Conservation (phyloP, 2,888 invertebrate genomes). For the Melieria crassipennis region DNA sequence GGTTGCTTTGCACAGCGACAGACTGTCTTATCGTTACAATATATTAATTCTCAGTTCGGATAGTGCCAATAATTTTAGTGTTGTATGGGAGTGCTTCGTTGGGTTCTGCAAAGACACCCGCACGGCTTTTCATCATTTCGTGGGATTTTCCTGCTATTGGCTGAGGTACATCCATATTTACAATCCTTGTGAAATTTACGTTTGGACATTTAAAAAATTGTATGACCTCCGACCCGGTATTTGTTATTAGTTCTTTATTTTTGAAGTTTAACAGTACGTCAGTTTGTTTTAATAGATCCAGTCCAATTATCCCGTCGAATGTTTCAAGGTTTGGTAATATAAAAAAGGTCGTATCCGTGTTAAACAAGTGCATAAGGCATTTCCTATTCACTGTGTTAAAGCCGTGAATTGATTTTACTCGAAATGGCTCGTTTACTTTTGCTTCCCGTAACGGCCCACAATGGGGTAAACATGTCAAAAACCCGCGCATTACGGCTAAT, state of each 20-base stretch:
- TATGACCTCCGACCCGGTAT: constrained; percentile 11
- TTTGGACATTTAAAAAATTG: constrained; percentile 23
- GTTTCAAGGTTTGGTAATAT: constrained; percentile 22
- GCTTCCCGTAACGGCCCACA: constrained; percentile 18
- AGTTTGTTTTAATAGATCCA: constrained; percentile 14
- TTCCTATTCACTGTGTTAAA: constrained; percentile 14
- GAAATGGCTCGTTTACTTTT: constrained; percentile 16
- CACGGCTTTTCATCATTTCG: constrained; percentile 9
- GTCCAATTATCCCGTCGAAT: constrained; percentile 28
- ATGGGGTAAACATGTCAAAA: too few relatives aligned
- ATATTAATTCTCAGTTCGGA: constrained; percentile 26
- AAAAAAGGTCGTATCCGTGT: constrained; percentile 27
- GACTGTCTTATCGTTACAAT: too few relatives aligned
- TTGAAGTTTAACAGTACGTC: too few relatives aligned
- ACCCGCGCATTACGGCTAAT: too few relatives aligned
- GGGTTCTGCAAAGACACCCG: constrained; percentile 30
- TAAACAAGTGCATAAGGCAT: constrained; percentile 26
- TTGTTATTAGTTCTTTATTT: too few relatives aligned
- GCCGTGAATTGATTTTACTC: constrained; percentile 30
- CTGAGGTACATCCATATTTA: constrained; percentile 8
- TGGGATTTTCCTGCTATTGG: constrained; percentile 16
- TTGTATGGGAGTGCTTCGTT: constrained; percentile 31
- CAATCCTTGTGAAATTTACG: constrained; percentile 20
- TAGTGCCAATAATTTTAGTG: constrained; percentile 33
- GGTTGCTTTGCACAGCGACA: too few relatives aligned